These are phyloP conservation scores for Theonella swinhoei DNA, from an alignment of 37 sponge, comb jelly and placozoan genomes.

Conservation along the genomic window DNA sequence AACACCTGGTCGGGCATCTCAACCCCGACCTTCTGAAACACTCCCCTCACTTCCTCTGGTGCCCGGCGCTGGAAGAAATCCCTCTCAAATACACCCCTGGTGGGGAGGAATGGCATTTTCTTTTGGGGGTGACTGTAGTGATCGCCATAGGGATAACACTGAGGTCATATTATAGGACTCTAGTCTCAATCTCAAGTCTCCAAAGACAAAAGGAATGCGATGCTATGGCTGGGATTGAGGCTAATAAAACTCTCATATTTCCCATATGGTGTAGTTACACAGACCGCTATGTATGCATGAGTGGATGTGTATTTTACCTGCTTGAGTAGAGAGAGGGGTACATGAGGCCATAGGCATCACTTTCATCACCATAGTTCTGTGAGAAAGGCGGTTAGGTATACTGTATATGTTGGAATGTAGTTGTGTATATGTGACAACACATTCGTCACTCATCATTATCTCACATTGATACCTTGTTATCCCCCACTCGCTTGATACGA, in stretches of 20 bases:
- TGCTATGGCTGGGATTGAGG: no score
- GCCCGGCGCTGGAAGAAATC: slow-evolving; percentile 91
- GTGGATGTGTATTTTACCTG: no score
- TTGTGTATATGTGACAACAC: neutral
- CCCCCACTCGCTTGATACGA: slow-evolving; percentile 83
- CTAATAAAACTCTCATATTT: no score
- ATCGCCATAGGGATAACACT: no score
- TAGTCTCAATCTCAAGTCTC: no score
- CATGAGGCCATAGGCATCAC: slow-evolving; percentile 90
- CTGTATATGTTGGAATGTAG: neutral
- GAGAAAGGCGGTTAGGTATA: neutral
- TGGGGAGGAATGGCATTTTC: no score
- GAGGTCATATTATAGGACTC: no score
- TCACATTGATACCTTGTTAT: slow-evolving; percentile 63
- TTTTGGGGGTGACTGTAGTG: no score
- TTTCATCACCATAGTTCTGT: slow-evolving; percentile 98
- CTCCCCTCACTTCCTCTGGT: slow-evolving; percentile 50
- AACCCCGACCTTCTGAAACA: slow-evolving; percentile 85
- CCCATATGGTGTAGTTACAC: no score
- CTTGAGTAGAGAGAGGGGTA: slow-evolving; percentile 93
- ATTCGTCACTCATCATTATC: neutral
- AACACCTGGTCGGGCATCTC: slow-evolving; percentile 83
- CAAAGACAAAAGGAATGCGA: no score
- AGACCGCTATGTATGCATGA: no score
- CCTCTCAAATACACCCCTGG: slow-evolving; percentile 76